Conservation (phyloP, 1,140 invertebrate genomes). For the Lepidurus apus region DNA sequence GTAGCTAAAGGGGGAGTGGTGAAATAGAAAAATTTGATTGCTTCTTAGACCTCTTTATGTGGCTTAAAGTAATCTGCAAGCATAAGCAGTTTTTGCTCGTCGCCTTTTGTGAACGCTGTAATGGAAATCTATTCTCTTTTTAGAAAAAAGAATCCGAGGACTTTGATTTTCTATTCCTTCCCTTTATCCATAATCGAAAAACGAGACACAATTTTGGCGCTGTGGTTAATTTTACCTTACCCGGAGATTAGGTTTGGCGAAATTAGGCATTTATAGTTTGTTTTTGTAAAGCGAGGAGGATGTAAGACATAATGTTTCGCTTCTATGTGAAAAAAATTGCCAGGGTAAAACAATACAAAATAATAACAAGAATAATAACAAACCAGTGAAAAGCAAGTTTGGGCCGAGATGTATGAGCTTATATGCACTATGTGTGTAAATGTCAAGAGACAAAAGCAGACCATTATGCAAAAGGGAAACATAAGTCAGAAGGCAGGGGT, state of each 20-base stretch:
- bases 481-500: constrained; percentile 17
- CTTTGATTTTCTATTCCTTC: too few relatives aligned
- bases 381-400: not conserved
- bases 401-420: not conserved
- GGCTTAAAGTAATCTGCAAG: constrained; percentile 21
- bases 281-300: not conserved
- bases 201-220: too few relatives aligned
- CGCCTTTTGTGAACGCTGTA: not conserved
- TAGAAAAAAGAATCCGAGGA: not conserved
- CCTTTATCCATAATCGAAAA: too few relatives aligned
- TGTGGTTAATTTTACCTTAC: not conserved
- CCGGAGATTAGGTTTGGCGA: not conserved
- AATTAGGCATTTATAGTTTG: not conserved
- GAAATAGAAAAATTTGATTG: constrained; percentile 17
- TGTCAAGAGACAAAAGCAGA: constrained; percentile 19
- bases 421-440: not conserved
- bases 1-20: not conserved
- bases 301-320: too few relatives aligned
- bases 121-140: not conserved
- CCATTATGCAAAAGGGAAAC: constrained; percentile 17
- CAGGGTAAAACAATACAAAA: too few relatives aligned
- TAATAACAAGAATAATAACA: not conserved
- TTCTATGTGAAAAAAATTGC: too few relatives aligned
- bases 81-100: not conserved
- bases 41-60: constrained; percentile 9